Evolutionary conservation across 92 coral and sea anemone genomes (phyloP).

Genomic region (Meandrina meandrites): DNA sequence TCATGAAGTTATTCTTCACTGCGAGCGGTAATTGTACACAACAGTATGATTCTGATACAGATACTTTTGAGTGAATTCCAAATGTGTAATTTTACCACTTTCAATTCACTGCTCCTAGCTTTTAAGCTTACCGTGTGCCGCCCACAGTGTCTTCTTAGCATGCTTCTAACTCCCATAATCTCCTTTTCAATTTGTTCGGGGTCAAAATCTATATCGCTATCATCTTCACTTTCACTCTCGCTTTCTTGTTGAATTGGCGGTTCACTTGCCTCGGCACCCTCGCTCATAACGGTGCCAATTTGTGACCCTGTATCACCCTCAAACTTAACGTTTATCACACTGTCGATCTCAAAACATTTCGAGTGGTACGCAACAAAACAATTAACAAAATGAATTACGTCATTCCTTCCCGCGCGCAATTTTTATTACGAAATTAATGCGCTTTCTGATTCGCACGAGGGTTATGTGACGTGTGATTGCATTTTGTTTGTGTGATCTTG

Average conservation of each 20-base stretch:
- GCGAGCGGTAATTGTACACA: too few species aligned
- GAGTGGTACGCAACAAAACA: background rate
- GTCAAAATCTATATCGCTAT: conserved; percentile 73
- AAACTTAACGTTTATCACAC: background rate
- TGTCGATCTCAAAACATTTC: background rate
- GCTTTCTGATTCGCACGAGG: too few species aligned
- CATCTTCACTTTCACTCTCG: conserved; percentile 41
- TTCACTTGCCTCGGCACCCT: background rate
- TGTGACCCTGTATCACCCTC: background rate
- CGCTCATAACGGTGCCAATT: background rate
- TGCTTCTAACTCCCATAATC: conserved; percentile 75
- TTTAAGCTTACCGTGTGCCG: conserved; percentile 76
- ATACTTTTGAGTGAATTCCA: too few species aligned
- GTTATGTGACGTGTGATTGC: too few species aligned
- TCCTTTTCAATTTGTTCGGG: conserved; percentile 80
- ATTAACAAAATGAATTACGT: background rate
- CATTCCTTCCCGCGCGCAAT: background rate
- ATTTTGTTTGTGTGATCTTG: too few species aligned
- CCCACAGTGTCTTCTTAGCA: conserved; percentile 83
- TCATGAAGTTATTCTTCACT: too few species aligned
- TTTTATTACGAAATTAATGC: background rate
- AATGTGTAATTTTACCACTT: too few species aligned
- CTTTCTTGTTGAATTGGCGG: conserved; percentile 1
- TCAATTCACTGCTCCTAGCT: too few species aligned
- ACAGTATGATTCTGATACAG: too few species aligned